These are phyloP conservation scores for Hecatera dysodea DNA, from an alignment of 2,888 invertebrate genomes.

Conservation along the genomic window DNA sequence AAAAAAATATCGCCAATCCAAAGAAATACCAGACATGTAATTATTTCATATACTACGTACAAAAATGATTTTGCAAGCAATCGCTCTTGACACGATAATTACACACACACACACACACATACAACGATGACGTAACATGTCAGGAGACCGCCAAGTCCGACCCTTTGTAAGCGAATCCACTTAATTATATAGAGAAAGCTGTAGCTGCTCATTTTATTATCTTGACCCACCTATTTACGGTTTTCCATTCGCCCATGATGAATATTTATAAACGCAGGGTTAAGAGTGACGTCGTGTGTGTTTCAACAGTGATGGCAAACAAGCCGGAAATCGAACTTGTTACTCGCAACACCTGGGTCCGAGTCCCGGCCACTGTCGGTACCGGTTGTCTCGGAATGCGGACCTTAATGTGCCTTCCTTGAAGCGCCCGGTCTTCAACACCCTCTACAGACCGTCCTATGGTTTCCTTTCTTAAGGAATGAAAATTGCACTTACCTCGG, in stretches of 20 bases:
- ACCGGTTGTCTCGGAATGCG: conserved; percentile 62
- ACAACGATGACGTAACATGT: conserved; percentile 50
- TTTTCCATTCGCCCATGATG: conserved; percentile 31
- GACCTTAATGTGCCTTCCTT: conserved; percentile 55
- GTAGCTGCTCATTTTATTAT: conserved; percentile 43
- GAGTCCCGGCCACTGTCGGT: conserved; percentile 23
- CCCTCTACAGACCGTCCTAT: conserved; percentile 12
- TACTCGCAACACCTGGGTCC: conserved; percentile 35
- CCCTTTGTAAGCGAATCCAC: conserved; percentile 58
- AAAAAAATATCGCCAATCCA: conserved; percentile 1
- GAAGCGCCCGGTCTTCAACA: conserved; percentile 38
- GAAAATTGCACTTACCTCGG: conserved; percentile 82
- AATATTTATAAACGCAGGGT: conserved; percentile 48
- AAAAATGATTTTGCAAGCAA: conserved; percentile 53
- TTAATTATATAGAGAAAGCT: conserved; percentile 58
- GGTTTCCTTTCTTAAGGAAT: not conserved
- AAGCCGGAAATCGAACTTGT: conserved; percentile 52
- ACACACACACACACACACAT: conserved; percentile 8
- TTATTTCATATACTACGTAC: conserved; percentile 20
- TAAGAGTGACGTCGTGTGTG: no score
- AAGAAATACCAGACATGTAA: conserved; percentile 18
- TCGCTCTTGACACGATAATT: conserved; percentile 45
- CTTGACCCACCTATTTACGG: conserved; percentile 54
- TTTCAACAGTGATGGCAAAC: conserved; percentile 12
- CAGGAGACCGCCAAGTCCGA: conserved; percentile 26